phyloP scores from a whole-genome alignment of 23 tunicate species.

The Styela plicata region DNA sequence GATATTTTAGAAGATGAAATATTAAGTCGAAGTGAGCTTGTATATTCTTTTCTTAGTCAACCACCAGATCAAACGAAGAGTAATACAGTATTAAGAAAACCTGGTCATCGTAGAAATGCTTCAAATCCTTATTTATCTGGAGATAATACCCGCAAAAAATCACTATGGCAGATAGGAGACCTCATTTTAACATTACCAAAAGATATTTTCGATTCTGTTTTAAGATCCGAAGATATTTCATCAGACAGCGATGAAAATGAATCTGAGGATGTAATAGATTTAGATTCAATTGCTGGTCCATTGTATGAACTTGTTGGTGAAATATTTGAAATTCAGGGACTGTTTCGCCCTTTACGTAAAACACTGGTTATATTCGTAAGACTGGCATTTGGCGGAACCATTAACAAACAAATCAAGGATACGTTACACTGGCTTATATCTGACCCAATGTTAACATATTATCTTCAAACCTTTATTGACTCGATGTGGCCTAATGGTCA shows the following conservation, averaged over 20 bases:
- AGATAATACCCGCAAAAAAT: neutral
- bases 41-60: slow-evolving; percentile 68
- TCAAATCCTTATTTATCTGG: neutral
- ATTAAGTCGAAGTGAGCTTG: slow-evolving; percentile 62
- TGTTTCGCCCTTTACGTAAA: slow-evolving; percentile 74
- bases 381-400: slow-evolving; percentile 90
- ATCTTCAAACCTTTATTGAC: slow-evolving; percentile 70
- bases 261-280: slow-evolving; percentile 26
- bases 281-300: slow-evolving; percentile 85
- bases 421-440: slow-evolving; percentile 78
- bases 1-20: slow-evolving; percentile 71
- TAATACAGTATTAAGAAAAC: neutral
- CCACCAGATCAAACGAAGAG: neutral
- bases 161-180: slow-evolving; percentile 43
- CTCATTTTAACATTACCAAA: slow-evolving; percentile 66
- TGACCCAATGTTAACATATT: slow-evolving; percentile 72
- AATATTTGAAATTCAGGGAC: slow-evolving; percentile 78
- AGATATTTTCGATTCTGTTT: slow-evolving; percentile 60
- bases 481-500: slow-evolving; percentile 94
- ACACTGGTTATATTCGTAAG: slow-evolving; percentile 79
- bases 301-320: slow-evolving; percentile 70
- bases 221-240: slow-evolving; percentile 36
- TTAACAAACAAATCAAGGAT: slow-evolving; percentile 89
- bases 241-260: slow-evolving; percentile 39
- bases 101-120: neutral